Conservation (phyloP, 1,140 invertebrate genomes). For the Gerris buenoi region DNA sequence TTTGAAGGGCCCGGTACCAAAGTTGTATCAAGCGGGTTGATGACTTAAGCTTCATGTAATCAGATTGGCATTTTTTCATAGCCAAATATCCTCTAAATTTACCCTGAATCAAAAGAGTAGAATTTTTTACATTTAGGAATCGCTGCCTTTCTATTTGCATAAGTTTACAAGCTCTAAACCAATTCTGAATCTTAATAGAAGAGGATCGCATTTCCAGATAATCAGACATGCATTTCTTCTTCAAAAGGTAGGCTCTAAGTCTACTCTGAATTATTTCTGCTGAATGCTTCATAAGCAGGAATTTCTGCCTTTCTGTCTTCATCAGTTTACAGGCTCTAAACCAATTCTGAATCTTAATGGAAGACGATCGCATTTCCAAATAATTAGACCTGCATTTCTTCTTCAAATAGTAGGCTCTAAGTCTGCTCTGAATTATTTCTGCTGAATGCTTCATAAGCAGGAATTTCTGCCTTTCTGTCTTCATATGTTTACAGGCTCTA, state of each 20-base stretch:
- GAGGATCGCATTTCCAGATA: background rate
- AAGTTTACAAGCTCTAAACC: background rate
- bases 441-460: background rate
- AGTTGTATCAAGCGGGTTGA: background rate
- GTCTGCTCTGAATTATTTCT: background rate
- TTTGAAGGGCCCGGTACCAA: background rate
- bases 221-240: background rate
- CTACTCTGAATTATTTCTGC: background rate
- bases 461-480: background rate
- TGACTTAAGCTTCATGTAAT: background rate
- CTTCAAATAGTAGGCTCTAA: background rate
- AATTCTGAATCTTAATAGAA: background rate
- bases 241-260: background rate
- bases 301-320: conserved; percentile 6
- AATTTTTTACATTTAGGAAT: background rate
- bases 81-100: background rate
- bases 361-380: background rate
- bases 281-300: background rate
- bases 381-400: background rate
- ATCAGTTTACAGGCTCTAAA: conserved; percentile 14
- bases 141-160: background rate
- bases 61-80: background rate
- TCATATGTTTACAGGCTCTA: background rate
- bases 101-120: background rate
- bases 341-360: conserved; percentile 22